Base-by-base conservation (phyloP, 2,797 vertebrate species). In the Rhadinocentrus ornatus region DNA sequence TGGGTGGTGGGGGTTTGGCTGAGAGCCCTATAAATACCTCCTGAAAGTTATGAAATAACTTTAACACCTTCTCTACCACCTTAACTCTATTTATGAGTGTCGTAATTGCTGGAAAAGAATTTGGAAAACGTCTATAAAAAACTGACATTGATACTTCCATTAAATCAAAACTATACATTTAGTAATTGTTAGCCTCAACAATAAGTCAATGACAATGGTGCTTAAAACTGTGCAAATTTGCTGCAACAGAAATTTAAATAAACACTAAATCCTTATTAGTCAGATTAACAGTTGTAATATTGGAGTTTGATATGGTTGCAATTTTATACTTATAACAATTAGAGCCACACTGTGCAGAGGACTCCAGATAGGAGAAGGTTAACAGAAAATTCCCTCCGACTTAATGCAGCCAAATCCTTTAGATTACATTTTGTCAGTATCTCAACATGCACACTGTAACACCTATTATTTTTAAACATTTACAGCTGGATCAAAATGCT, bases 401-500 rank as follows among this genome's bases (percentile, higher is more conserved):
- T n/a, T 3, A 9, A 29, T 35, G 18, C 22, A 31, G 22, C 11
- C 2, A 41, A 62, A 50, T 39, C 7, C 7, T 46, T 46, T 4
- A 29, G 9, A 41, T 29, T 39, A 10, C 18, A 27, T n/a, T 39
- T n/a, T 18, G 22, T 63, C 54, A 13, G 3, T 3, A 20, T 11
- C n/a, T 60, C 18, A 64, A 48, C 64, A 60, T 27, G 52, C 32
- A 62, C 55, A 34, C 34, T 16, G 27, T 29, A 61, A 73, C 35
- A 57, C 37, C 27, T 37, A 39, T 56, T 56, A 61, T 39, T 54
- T 9, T 63, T 1, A 78, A 3, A 24, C 26, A 34, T 69, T 71
- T 71, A 69, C 27, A 75, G 67, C 62, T 44, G n/a, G 6, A 29
- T 24, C 26, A 24, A 26, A 34, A 63, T 71, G 29, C 58, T 56